Percentiles rank a stretch among this genome's conserved stretches.
phyloP scores from a whole-genome alignment of 2,888 invertebrate genomes.

The Creontiades dilutus region DNA sequence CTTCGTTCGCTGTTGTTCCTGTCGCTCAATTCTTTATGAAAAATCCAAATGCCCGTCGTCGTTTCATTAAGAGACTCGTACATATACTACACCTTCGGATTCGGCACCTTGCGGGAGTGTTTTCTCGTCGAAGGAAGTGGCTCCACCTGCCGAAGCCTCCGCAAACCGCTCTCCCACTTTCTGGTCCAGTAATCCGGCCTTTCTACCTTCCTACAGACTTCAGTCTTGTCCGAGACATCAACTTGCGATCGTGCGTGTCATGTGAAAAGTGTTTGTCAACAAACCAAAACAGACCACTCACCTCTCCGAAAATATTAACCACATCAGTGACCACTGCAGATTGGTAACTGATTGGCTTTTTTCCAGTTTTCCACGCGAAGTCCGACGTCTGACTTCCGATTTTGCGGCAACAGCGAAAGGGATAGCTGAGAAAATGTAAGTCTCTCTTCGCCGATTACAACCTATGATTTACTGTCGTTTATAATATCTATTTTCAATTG shows the following conservation, averaged over 20 bases:
- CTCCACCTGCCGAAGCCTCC: constrained; percentile 57
- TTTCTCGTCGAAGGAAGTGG: constrained; percentile 23
- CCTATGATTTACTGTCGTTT: not conserved
- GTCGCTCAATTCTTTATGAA: not conserved
- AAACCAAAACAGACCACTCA: not conserved
- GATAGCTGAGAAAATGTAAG: not conserved
- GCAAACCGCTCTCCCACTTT: constrained; percentile 48
- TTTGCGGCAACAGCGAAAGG: not conserved
- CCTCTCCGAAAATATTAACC: not conserved
- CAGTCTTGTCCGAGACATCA: constrained; percentile 55
- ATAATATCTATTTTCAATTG: not conserved
- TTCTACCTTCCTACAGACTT: constrained; percentile 8
- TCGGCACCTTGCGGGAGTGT: not conserved
- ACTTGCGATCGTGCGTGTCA: constrained; percentile 3
- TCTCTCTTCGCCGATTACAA: not conserved
- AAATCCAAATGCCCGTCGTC: not conserved
- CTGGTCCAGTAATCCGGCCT: constrained; percentile 31
- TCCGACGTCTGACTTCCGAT: not conserved
- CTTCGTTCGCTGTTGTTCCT: not conserved
- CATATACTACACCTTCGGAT: not conserved
- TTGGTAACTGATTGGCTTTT: not conserved
- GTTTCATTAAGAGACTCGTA: not conserved
- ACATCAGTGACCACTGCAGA: not conserved
- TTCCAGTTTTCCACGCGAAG: not conserved
- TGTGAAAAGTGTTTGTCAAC: constrained; percentile 17